Base-by-base conservation (phyloP, 2,113 vertebrate species). In the Laticauda laticaudata region DNA sequence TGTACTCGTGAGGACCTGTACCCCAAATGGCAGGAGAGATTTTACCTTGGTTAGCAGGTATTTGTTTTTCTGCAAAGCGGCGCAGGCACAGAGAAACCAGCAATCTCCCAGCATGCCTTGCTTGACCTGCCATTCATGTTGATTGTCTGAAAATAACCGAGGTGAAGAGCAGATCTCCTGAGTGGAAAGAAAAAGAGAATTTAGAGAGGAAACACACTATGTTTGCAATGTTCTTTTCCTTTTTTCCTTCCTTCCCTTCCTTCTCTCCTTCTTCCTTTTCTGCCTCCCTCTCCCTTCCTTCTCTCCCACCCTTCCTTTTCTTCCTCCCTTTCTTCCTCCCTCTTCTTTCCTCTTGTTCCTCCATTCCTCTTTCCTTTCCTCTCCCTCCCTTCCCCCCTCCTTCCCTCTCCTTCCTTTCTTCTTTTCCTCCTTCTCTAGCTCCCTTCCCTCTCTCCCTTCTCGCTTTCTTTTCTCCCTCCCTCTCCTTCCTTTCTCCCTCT, bases 101-200 rank as follows among this genome's bases (percentile, higher is more conserved):
- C 99, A 99, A 87, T 99, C 99, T 92, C 99, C 99, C 96, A 99
- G 96, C 94, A 99, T 97, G 54, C 99, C 99, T 96, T 99, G 99
- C 95, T 99, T 99, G 45, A 98, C 98, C 92, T 98, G 98, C 75
- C 97, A 98, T 90, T 98, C 97, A 93, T 96, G 96, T 0, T 94
- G 96, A 93, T 97, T 95, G 91, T 98, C 97, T 59, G 99, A 97
- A 94, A 99, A 98, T 20, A 99, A 97, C 39, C 94, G 97, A 93
- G 99, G 99, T 0, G 96, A 54, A 34, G 96, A 95, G 94, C 98
- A 99, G 55, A 99, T 98, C 90, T 99, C 98, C 99, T 99, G n/a
- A 18, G 7, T 23, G 88, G 43, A 87, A 21, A 97, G 96, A 54
- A 26, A 92, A 94, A 95, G 92, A 89, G 21, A 81, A 23, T 92